Conservation (phyloP, 2,888 invertebrate species). For the Melikaiella ostensackeni region DNA sequence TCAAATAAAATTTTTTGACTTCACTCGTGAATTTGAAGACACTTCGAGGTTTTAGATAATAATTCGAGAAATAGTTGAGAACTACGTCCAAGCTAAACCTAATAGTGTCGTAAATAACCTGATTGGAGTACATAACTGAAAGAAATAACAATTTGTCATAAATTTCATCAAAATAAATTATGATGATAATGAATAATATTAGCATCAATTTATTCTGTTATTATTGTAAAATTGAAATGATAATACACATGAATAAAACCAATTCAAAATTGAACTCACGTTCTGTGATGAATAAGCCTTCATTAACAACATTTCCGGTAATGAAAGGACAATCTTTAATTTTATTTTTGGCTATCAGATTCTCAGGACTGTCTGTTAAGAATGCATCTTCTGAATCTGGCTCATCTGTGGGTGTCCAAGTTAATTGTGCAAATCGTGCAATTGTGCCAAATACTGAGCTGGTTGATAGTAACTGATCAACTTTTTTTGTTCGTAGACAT, state of each 20-base stretch:
- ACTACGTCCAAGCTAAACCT: background rate
- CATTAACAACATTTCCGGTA: conserved; percentile 49
- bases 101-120: background rate
- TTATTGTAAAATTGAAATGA: no score
- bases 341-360: conserved; percentile 48
- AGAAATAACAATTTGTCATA: background rate
- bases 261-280: background rate
- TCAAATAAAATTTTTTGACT: conserved; percentile 6
- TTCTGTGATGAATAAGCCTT: conserved; percentile 18
- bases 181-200: background rate
- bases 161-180: background rate
- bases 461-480: background rate
- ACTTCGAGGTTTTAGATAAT: conserved; percentile 4
- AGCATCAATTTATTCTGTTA: no score
- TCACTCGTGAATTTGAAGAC: background rate
- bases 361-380: conserved; percentile 51
- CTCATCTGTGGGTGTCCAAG: conserved; percentile 44
- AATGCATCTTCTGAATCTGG: conserved; percentile 54
- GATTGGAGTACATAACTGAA: background rate
- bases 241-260: background rate
- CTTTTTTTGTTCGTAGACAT: conserved; percentile 13
- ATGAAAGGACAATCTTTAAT: conserved; percentile 55
- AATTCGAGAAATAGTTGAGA: conserved; percentile 1
- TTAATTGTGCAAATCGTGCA: conserved; percentile 34
- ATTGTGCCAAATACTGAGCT: conserved; percentile 2